phyloP scores from a whole-genome alignment of 2,797 vertebrate genomes.

The Argentina silus region DNA sequence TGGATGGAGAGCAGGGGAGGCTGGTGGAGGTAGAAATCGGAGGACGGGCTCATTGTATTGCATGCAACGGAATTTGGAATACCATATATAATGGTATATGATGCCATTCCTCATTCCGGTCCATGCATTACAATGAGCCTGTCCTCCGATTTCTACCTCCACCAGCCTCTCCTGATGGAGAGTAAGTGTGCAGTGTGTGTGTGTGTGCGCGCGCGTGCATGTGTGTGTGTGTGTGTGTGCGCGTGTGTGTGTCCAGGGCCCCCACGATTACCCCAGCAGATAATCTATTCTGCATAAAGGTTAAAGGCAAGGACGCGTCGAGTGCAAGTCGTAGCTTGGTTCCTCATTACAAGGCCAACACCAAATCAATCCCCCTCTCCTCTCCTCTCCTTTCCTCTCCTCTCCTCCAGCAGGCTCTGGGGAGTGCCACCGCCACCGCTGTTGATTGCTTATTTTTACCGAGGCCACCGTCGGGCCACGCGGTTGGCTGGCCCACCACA shows the following conservation, averaged over 20 bases:
- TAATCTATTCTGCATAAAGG: constrained; percentile 79
- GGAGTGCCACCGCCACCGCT: constrained; percentile 56
- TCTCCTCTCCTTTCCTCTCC: background rate
- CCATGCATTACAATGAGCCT: no score
- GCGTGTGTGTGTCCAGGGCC: constrained; percentile 20
- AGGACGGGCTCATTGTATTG: no score
- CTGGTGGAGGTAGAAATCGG: no score
- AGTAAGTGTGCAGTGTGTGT: background rate
- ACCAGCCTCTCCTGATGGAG: background rate
- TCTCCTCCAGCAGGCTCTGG: constrained; percentile 21
- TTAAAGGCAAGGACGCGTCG: constrained; percentile 76
- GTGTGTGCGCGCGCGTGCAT: background rate
- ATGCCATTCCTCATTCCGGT: no score
- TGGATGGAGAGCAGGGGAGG: no score
- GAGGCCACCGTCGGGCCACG: constrained; percentile 41
- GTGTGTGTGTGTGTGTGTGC: constrained; percentile 12
- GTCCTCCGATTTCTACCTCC: no score
- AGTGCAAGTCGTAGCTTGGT: constrained; percentile 57
- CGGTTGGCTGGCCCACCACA: constrained; percentile 59
- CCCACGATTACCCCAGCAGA: constrained; percentile 60
- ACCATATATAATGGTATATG: no score
- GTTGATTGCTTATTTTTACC: constrained; percentile 76
- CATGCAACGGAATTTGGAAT: no score
- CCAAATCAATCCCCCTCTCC: constrained; percentile 48
- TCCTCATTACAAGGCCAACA: constrained; percentile 71